These are phyloP conservation scores for Erithacus rubecula DNA, from an alignment of 2,797 vertebrate genomes.

Conservation along the genomic window DNA sequence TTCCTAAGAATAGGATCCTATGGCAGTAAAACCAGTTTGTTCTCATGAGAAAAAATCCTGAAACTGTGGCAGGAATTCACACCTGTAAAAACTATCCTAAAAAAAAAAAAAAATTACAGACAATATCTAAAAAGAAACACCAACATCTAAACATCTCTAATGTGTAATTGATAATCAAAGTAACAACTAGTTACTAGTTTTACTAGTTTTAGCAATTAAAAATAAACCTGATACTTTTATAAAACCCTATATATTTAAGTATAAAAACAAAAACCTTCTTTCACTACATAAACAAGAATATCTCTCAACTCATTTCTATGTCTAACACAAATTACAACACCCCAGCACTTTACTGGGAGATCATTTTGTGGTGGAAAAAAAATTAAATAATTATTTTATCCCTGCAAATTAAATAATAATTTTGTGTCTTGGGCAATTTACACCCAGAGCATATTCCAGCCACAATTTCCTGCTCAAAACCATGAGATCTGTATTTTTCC, in stretches of 20 bases:
- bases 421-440: not conserved
- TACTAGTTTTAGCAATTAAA: too few relatives aligned
- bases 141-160: not conserved
- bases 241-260: not conserved
- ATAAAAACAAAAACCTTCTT: not conserved
- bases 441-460: not conserved
- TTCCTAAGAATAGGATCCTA: not conserved
- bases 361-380: not conserved
- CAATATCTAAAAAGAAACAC: too few relatives aligned
- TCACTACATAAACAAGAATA: not conserved
- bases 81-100: not conserved
- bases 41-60: not conserved
- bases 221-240: not conserved
- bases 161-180: not conserved
- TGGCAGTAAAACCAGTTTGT: not conserved
- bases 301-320: too few relatives aligned
- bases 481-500: not conserved
- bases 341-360: not conserved
- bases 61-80: not conserved
- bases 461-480: not conserved
- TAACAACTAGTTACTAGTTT: not conserved
- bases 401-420: not conserved
- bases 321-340: not conserved
- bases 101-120: not conserved
- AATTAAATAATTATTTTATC: too few relatives aligned